phyloP scores from a whole-genome alignment of 2,113 vertebrate species.

The Eupsittula cactorum region DNA sequence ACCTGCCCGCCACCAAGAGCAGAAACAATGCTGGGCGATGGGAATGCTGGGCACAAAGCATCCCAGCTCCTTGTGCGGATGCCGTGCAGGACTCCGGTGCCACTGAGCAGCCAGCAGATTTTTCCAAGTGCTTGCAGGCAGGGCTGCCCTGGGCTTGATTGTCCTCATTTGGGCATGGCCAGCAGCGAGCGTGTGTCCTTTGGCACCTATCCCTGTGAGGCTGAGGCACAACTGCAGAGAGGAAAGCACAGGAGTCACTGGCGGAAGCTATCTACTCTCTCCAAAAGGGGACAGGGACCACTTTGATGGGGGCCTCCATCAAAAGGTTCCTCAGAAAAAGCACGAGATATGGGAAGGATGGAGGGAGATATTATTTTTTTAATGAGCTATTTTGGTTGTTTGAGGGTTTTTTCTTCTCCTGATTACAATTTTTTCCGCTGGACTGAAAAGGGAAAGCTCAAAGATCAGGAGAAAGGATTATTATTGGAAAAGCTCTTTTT shows the following conservation, averaged over 20 bases:
- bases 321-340: background rate
- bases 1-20: background rate
- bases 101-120: background rate
- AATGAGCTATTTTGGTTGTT: background rate
- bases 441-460: background rate
- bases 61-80: background rate
- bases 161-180: background rate
- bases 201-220: background rate
- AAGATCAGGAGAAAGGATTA: background rate
- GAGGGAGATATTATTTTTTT: background rate
- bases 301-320: background rate
- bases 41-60: rapidly evolving
- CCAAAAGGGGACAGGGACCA: rapidly evolving
- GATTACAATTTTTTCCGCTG: background rate
- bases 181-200: background rate
- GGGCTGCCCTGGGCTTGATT: background rate
- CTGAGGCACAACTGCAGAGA: rapidly evolving
- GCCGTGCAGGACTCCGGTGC: background rate
- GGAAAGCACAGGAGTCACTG: background rate
- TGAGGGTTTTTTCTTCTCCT: background rate
- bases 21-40: background rate
- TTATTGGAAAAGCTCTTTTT: background rate
- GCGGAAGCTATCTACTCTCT: background rate
- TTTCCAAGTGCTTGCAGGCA: background rate
- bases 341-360: background rate